Conservation (phyloP, 2,797 vertebrate genomes). For the Propithecus perrieri region DNA sequence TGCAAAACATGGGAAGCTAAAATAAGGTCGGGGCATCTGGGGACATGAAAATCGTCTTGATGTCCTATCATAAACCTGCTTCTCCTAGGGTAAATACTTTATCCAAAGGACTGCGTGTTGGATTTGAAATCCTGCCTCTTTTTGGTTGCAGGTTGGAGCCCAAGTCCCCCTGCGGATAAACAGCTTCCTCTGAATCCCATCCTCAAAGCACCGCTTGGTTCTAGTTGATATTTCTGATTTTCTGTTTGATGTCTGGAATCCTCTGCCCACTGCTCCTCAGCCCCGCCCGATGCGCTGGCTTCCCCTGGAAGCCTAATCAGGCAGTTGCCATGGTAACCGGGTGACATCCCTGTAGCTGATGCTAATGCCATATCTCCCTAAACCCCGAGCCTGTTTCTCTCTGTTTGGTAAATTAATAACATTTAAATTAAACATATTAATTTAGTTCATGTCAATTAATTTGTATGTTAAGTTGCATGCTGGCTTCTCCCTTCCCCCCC, state of each 20-base stretch:
- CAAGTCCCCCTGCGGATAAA: slow-evolving; percentile 36
- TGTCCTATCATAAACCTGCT: neutral
- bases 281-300: neutral
- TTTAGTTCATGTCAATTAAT: slow-evolving; percentile 84
- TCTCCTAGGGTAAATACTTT: neutral
- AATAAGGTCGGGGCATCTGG: neutral
- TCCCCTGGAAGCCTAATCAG: slow-evolving; percentile 81
- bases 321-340: slow-evolving; percentile 84
- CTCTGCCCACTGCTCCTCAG: slow-evolving; percentile 49
- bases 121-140: neutral
- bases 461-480: slow-evolving; percentile 77
- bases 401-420: slow-evolving; percentile 83
- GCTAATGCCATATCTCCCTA: slow-evolving; percentile 72
- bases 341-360: slow-evolving; percentile 69
- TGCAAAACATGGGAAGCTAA: neutral
- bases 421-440: slow-evolving; percentile 83
- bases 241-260: slow-evolving; percentile 57
- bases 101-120: neutral
- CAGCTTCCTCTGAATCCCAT: slow-evolving; percentile 24
- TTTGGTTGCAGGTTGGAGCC: neutral
- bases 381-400: slow-evolving; percentile 69
- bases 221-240: slow-evolving; percentile 64
- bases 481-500: slow-evolving; percentile 38
- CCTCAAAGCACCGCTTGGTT: slow-evolving; percentile 52
- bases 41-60: neutral